A percentile compares a stretch with the other conserved stretches of the same genome.
These are phyloP conservation scores for Macrobrachium rosenbergii DNA, from an alignment of 1,140 invertebrate species.

Conservation along the genomic window DNA sequence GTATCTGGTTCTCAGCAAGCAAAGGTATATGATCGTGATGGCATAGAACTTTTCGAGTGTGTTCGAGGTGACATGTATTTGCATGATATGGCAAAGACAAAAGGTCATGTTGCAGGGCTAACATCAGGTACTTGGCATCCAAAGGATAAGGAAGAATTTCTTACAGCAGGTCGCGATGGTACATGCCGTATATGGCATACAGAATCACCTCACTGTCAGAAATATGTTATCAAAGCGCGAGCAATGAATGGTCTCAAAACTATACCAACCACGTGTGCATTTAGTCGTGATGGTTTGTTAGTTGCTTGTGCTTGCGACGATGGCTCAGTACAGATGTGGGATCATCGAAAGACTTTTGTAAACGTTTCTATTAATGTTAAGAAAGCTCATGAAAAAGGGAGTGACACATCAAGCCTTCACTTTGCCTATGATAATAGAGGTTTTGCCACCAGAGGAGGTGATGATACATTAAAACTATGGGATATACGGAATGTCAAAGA, in stretches of 20 bases:
- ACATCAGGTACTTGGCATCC: conserved; percentile 96
- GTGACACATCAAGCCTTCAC: conserved; percentile 85
- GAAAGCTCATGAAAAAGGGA: conserved; percentile 84
- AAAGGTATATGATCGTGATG: conserved; percentile 96
- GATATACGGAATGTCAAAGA: conserved; percentile 88
- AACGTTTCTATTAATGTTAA: conserved; percentile 81
- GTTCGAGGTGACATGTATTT: conserved; percentile 96
- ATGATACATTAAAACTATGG: conserved; percentile 97
- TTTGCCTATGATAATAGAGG: conserved; percentile 91
- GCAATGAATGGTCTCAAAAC: conserved; percentile 90
- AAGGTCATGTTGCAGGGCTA: conserved; percentile 94
- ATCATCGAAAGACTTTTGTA: conserved; percentile 82
- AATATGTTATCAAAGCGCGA: conserved; percentile 89
- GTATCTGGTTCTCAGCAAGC: conserved; percentile 89
- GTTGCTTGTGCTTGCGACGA: conserved; percentile 94
- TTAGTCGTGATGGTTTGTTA: conserved; percentile 88
- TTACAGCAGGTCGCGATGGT: conserved; percentile 93
- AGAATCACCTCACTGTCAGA: conserved; percentile 81
- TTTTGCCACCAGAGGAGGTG: conserved; percentile 87
- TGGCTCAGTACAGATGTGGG: conserved; percentile 98
- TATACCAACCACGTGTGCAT: conserved; percentile 86
- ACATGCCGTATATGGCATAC: conserved; percentile 92
- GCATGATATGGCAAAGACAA: conserved; percentile 92
- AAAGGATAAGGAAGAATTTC: conserved; percentile 89
- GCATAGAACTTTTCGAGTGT: conserved; percentile 95